Evolutionary conservation across 2,888 invertebrate genomes (phyloP), one percentile per base, ranked within the genome.

Genomic region (Chrysotoxum bicinctum): DNA sequence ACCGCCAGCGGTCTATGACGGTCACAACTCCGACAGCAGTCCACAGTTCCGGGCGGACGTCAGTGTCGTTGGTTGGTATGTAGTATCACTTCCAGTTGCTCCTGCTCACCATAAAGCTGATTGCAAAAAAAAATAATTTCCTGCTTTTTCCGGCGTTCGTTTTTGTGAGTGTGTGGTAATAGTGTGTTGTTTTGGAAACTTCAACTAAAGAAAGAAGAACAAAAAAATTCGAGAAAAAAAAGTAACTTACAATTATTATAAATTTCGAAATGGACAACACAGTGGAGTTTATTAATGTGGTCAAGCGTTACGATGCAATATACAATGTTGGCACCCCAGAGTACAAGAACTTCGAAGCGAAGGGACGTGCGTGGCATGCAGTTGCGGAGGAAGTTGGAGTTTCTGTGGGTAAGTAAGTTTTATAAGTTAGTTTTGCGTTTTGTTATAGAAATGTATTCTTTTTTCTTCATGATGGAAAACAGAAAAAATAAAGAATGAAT

Each of bases 261-360:
- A n/a, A 64, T n/a, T 58, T 43, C 19, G 8, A 9, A 69, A 83
- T 83, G 83, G 91, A 91, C 87, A 91, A 91, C 83, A 91, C 92
- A 40, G 90, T 90, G 56, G 91, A 91, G 81, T 91, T 91, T 80
- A 91, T 91, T 79, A 91, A 91, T 87, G 91, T 92, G 81, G 91
- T 91, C 32, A 91, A 91, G 88, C 90, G 89, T 78, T 90, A 91
- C 86, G 90, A 91, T 88, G 90, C 91, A 54, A 91, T 91, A 58
- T 91, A 91, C 84, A 91, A 91, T 82, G 91, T 91, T 68, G 91
- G 91, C 86, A 90, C 92, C 89, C 90, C 91, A 52, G 92, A 91
- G 85, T 91, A 91, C 81, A 91, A 91, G 87, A 91, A 92, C 86
- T 90, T 91, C 76, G 91, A 91, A 88, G 90, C 90, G 72, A 91